A percentile compares a stretch with the other conserved stretches of the same genome.
These are phyloP conservation scores for Trinectes maculatus DNA, from an alignment of 2,113 vertebrate species.

Conservation along the genomic window DNA sequence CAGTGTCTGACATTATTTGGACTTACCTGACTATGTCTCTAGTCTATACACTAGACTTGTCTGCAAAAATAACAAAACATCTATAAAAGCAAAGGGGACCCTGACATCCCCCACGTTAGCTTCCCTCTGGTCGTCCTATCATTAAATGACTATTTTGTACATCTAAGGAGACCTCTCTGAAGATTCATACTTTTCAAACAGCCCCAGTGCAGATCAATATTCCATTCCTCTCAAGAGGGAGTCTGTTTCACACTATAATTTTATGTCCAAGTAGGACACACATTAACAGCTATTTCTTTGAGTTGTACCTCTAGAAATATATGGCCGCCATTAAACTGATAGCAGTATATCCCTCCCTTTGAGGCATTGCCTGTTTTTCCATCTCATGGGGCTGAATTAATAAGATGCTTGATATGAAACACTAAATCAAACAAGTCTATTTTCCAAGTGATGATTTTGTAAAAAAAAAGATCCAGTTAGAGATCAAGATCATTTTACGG, in stretches of 20 bases:
- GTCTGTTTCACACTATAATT: slow-evolving; percentile 50
- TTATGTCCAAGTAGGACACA: slow-evolving; percentile 51
- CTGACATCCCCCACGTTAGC: too few relatives aligned
- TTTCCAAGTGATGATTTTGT: slow-evolving; percentile 56
- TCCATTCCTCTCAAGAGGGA: slow-evolving; percentile 37
- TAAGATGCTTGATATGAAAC: slow-evolving; percentile 44
- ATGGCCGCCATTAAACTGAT: slow-evolving; percentile 61
- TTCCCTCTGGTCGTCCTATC: too few relatives aligned
- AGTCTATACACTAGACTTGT: neutral
- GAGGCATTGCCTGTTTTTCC: slow-evolving; percentile 44
- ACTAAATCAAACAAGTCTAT: slow-evolving; percentile 56
- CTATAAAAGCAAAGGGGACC: neutral
- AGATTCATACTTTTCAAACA: slow-evolving; percentile 42
- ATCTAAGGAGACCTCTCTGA: slow-evolving; percentile 22
- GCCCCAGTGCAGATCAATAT: slow-evolving; percentile 64
- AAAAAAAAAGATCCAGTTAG: slow-evolving; percentile 42
- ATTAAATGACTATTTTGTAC: slow-evolving; percentile 26
- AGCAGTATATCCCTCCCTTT: slow-evolving; percentile 28
- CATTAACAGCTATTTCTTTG: slow-evolving; percentile 61
- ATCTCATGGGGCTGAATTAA: slow-evolving; percentile 60
- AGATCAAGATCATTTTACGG: slow-evolving; percentile 44
- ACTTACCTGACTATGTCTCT: neutral
- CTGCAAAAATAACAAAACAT: neutral
- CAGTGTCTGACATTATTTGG: neutral
- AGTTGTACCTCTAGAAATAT: slow-evolving; percentile 59